phyloP scores from a whole-genome alignment of 2,113 vertebrate genomes.

The Zosterops borbonicus region DNA sequence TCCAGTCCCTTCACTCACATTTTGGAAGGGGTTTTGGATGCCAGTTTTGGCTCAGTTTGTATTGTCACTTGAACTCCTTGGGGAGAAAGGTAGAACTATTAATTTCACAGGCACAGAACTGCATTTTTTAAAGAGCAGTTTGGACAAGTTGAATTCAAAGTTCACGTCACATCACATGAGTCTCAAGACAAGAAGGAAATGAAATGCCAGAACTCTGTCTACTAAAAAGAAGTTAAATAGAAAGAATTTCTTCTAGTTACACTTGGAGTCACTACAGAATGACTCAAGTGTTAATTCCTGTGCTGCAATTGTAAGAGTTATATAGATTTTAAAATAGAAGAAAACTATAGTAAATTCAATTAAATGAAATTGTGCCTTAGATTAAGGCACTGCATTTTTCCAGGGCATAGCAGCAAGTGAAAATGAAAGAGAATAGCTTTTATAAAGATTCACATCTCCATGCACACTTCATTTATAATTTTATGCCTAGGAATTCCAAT shows the following conservation, averaged over 20 bases:
- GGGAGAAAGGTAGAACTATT: neutral
- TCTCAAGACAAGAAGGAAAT: neutral
- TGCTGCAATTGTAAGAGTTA: neutral
- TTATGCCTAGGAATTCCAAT: neutral
- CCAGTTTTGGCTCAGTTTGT: neutral
- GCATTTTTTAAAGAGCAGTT: neutral
- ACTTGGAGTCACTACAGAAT: neutral
- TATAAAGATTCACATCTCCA: neutral
- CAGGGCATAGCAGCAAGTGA: neutral
- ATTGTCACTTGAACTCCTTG: neutral
- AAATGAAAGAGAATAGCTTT: neutral
- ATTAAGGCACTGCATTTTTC: neutral
- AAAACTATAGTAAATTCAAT: neutral
- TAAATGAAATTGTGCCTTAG: neutral
- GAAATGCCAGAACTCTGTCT: neutral
- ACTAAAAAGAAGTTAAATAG: neutral
- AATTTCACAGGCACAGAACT: neutral
- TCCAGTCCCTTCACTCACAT: neutral
- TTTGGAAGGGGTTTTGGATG: neutral
- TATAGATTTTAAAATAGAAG: neutral
- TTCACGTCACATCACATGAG: neutral
- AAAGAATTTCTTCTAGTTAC: neutral
- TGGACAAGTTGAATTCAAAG: neutral
- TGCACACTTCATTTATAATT: neutral
- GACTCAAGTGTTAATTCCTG: neutral